Evolutionary conservation across 2,113 vertebrate species (phyloP).

Genomic region (Brienomyrus longianalis): DNA sequence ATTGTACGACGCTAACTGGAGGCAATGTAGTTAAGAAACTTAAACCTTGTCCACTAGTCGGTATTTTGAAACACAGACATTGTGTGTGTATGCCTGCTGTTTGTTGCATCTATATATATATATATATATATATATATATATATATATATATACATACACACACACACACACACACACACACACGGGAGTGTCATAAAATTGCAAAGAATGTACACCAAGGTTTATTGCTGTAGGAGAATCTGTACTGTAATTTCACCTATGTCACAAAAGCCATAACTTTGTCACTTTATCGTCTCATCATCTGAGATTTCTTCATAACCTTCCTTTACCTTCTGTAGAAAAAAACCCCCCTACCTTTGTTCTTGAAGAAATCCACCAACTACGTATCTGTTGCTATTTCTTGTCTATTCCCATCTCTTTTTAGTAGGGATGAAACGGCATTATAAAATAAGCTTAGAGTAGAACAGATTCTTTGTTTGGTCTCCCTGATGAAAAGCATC

Average conservation of each 20-base stretch:
- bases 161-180: background rate
- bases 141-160: too few species aligned
- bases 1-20: background rate
- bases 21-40: background rate
- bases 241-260: background rate
- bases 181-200: background rate
- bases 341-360: background rate
- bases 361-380: background rate
- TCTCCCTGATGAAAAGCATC: background rate
- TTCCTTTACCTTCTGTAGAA: background rate
- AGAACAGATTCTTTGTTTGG: background rate
- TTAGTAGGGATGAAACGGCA: background rate
- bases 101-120: background rate
- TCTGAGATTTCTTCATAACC: background rate
- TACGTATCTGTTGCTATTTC: background rate
- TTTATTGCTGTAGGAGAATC: background rate
- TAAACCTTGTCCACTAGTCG: background rate
- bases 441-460: background rate
- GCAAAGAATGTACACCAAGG: background rate
- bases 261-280: background rate
- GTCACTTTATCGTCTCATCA: background rate
- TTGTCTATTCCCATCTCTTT: background rate
- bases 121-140: too few species aligned
- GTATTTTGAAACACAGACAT: background rate
- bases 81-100: background rate